Percentiles rank a stretch among this genome's conserved stretches.
These are phyloP conservation scores for Pseudococcus viburni DNA, from an alignment of 2,888 invertebrate species.

Conservation along the genomic window DNA sequence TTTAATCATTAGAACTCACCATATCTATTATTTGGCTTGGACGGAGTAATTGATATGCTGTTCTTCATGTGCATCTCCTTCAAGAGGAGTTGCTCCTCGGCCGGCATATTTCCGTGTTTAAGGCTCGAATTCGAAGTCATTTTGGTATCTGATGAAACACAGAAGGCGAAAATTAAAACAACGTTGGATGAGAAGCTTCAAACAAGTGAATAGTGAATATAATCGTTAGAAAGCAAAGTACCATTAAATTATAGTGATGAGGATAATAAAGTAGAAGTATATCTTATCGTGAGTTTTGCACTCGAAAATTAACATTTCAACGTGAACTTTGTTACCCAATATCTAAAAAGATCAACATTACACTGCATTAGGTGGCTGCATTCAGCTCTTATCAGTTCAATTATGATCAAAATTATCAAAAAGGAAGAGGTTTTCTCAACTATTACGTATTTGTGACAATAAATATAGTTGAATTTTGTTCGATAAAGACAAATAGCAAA, in stretches of 20 bases:
- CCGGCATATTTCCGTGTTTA: slow-evolving; percentile 2
- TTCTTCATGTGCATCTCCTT: slow-evolving; percentile 61
- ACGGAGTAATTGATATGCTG: slow-evolving; percentile 48
- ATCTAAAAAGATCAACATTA: background rate
- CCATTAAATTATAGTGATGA: background rate
- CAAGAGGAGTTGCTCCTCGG: slow-evolving; percentile 59
- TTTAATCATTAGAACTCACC: background rate
- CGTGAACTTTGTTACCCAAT: background rate
- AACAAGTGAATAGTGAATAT: too few relatives aligned
- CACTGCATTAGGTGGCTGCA: too few relatives aligned
- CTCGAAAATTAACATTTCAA: background rate
- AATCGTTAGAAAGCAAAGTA: background rate
- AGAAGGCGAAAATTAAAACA: background rate
- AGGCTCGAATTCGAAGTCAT: slow-evolving; percentile 54
- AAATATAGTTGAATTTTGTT: too few relatives aligned
- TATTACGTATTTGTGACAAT: too few relatives aligned
- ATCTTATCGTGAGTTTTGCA: background rate
- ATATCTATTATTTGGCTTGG: slow-evolving; percentile 48
- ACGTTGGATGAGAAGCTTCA: background rate
- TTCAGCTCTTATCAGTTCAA: too few relatives aligned
- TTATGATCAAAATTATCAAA: too few relatives aligned
- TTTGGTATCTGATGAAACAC: background rate
- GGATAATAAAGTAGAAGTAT: background rate
- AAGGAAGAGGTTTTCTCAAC: too few relatives aligned
- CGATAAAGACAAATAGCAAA: background rate